phyloP scores from a whole-genome alignment of 2,113 vertebrate genomes.

The Hylia prasina region DNA sequence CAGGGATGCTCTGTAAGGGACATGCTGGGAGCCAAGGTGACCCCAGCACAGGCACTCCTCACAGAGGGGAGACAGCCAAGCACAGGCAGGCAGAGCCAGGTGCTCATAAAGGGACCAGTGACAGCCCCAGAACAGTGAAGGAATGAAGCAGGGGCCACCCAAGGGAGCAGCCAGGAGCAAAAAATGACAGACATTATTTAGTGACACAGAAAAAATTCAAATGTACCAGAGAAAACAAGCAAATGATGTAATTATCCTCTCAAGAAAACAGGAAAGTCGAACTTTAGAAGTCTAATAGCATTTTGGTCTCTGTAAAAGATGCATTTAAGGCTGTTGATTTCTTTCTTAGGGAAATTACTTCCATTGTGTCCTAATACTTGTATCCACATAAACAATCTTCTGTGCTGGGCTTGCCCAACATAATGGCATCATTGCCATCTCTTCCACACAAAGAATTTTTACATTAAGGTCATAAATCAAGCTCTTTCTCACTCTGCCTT shows the following conservation, averaged over 20 bases:
- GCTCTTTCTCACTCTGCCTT: neutral
- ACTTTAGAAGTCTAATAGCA: neutral
- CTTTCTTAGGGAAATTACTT: neutral
- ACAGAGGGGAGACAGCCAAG: neutral
- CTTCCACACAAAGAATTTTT: constrained; percentile 5
- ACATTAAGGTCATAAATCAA: constrained; percentile 25
- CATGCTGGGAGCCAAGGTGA: rapidly evolving
- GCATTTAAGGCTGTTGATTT: neutral
- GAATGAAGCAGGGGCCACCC: neutral
- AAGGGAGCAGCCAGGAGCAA: neutral
- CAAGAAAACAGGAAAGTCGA: neutral
- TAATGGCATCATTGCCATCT: constrained; percentile 12
- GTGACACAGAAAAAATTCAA: neutral
- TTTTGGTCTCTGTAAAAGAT: neutral
- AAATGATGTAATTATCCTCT: neutral
- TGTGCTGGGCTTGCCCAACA: neutral
- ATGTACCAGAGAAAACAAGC: neutral
- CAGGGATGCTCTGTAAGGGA: neutral
- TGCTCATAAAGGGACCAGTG: neutral
- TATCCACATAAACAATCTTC: constrained; percentile 1
- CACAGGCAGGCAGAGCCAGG: neutral
- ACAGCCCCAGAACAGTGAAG: neutral
- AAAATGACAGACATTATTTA: neutral
- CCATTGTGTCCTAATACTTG: neutral
- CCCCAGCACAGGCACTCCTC: neutral